These are phyloP conservation scores for Synanthedon myopaeformis DNA, from an alignment of 2,888 invertebrate species.

Conservation along the genomic window DNA sequence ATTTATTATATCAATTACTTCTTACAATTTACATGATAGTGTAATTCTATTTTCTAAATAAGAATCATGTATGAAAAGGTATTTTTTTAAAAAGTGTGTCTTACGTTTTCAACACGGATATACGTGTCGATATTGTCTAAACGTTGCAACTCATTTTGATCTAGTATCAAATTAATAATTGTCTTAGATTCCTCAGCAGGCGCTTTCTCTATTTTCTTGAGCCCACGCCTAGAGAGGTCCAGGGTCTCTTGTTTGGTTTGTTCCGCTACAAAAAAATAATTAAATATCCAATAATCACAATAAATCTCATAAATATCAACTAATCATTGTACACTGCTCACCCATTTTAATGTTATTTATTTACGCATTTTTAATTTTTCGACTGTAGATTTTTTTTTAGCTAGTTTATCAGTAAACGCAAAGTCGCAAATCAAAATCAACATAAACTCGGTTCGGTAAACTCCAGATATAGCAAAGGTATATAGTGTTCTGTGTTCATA, in stretches of 20 bases:
- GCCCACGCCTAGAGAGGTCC: conserved; percentile 82
- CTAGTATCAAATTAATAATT: conserved; percentile 79
- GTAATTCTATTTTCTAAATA: no score
- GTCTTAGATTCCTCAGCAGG: conserved; percentile 75
- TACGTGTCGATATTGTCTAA: conserved; percentile 90
- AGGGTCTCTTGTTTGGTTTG: conserved; percentile 64
- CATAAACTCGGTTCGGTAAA: no score
- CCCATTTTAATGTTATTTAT: conserved; percentile 31
- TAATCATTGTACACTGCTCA: conserved; percentile 17
- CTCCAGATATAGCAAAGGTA: no score
- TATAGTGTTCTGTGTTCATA: no score
- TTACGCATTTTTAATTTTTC: conserved; percentile 22
- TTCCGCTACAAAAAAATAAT: conserved; percentile 10
- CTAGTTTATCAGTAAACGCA: no score
- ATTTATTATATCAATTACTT: no score
- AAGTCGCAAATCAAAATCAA: no score
- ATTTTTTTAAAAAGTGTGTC: conserved; percentile 4
- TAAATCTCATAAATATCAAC: not conserved
- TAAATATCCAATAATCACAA: not conserved
- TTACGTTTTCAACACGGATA: conserved; percentile 81
- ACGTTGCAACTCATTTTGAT: conserved; percentile 89
- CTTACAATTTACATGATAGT: no score
- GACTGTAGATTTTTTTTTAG: no score
- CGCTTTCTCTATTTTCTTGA: conserved; percentile 85
- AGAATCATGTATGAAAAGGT: no score